These are phyloP conservation scores for Gonatopus flavifemur DNA, from an alignment of 1,140 invertebrate species.

Conservation along the genomic window DNA sequence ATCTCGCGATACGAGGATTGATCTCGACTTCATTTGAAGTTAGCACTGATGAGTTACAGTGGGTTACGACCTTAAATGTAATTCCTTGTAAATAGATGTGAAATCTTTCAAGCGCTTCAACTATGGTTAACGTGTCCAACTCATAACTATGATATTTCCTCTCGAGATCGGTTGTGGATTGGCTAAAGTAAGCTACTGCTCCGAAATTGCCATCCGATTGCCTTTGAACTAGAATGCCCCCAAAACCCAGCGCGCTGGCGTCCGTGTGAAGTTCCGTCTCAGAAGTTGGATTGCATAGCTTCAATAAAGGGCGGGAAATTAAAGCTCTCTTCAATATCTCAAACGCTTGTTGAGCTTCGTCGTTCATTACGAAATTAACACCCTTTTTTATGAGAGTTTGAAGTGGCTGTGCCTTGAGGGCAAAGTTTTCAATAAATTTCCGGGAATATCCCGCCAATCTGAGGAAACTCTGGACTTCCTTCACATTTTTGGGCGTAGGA, in stretches of 20 bases:
- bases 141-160: slow-evolving; percentile 42
- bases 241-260: slow-evolving; percentile 23
- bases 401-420: not conserved
- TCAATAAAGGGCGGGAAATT: not conserved
- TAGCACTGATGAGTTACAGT: slow-evolving; percentile 20
- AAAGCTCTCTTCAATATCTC: not conserved
- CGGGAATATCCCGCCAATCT: not conserved
- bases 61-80: slow-evolving; percentile 44
- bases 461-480: not conserved
- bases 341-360: not conserved
- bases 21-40: not conserved
- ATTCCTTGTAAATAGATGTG: slow-evolving; percentile 39
- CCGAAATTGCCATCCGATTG: slow-evolving; percentile 27
- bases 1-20: not conserved
- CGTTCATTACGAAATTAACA: too few relatives aligned
- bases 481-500: not conserved
- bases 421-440: not conserved
- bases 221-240: slow-evolving; percentile 41
- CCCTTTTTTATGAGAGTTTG: not conserved
- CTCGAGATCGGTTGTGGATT: slow-evolving; percentile 32
- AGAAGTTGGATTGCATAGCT: not conserved
- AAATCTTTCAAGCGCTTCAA: slow-evolving; percentile 30
- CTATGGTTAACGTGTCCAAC: slow-evolving; percentile 41
- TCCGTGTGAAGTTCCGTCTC: slow-evolving; percentile 20
- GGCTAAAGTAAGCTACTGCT: slow-evolving; percentile 38